Conservation (phyloP, 1,140 invertebrate species). For the Nylanderia fulva region DNA sequence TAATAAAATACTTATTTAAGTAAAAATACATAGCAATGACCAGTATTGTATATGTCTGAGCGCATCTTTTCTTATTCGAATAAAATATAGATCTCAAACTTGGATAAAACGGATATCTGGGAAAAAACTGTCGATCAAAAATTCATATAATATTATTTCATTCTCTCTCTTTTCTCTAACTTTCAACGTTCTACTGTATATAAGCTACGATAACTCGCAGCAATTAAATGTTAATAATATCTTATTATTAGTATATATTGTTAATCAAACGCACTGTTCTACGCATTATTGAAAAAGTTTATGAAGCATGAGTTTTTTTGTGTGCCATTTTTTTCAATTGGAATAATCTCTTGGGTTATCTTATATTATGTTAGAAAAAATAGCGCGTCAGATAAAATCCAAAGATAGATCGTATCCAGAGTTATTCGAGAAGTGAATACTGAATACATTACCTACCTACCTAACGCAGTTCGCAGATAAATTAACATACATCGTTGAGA, state of each 20-base stretch:
- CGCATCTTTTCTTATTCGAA: background rate
- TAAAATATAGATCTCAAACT: background rate
- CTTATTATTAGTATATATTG: background rate
- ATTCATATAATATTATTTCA: constrained; percentile 9
- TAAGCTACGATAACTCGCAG: background rate
- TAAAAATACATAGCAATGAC: background rate
- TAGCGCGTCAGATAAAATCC: constrained; percentile 21
- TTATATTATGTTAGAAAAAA: background rate
- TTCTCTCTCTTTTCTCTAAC: background rate
- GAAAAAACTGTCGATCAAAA: background rate
- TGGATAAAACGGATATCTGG: background rate
- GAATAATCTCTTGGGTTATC: constrained; percentile 4
- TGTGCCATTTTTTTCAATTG: background rate
- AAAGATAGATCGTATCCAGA: constrained; percentile 55
- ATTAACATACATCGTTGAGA: constrained; percentile 71
- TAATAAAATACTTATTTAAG: constrained; percentile 18
- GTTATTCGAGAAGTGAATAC: constrained; percentile 62
- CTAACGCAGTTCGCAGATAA: constrained; percentile 75
- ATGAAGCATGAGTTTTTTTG: background rate
- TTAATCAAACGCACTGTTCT: background rate
- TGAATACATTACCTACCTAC: constrained; percentile 71
- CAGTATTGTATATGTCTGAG: background rate
- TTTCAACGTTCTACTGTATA: background rate
- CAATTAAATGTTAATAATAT: constrained; percentile 22
- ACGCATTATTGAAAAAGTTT: constrained; percentile 19